These are phyloP conservation scores for Mylabris sibirica DNA, from an alignment of 2,888 invertebrate genomes.

Conservation along the genomic window DNA sequence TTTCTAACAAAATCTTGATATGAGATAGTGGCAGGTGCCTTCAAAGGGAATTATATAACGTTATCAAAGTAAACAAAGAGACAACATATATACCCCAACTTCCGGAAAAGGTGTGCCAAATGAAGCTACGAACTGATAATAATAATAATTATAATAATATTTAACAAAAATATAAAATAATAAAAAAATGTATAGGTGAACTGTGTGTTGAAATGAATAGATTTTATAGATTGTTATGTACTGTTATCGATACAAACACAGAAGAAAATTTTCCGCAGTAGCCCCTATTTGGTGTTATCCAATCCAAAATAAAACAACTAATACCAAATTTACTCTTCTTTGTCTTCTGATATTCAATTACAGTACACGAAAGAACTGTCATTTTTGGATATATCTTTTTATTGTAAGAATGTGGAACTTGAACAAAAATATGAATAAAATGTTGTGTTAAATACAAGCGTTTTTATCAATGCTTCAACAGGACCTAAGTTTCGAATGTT, in stretches of 20 bases:
- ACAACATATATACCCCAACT: slow-evolving; percentile 49
- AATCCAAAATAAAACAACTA: slow-evolving; percentile 35
- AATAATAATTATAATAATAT: slow-evolving; percentile 35
- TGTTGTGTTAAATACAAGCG: slow-evolving; percentile 51
- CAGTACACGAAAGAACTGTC: slow-evolving; percentile 45
- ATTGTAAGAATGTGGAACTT: slow-evolving; percentile 58
- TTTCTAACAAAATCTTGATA: slow-evolving; percentile 22
- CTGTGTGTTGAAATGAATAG: slow-evolving; percentile 55
- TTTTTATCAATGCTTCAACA: background rate
- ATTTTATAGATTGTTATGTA: slow-evolving; percentile 62
- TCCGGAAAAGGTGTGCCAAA: slow-evolving; percentile 59
- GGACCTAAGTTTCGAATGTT: too few species aligned
- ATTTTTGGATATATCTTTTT: slow-evolving; percentile 58
- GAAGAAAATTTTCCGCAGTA: slow-evolving; percentile 47
- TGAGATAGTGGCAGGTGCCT: slow-evolving; percentile 55
- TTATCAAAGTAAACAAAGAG: slow-evolving; percentile 32
- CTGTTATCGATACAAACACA: slow-evolving; percentile 45
- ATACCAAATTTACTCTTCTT: slow-evolving; percentile 45
- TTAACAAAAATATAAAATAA: slow-evolving; percentile 15
- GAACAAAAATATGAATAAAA: slow-evolving; percentile 53
- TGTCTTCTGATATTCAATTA: slow-evolving; percentile 44
- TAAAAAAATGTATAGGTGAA: slow-evolving; percentile 49
- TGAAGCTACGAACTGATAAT: slow-evolving; percentile 43
- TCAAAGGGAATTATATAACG: slow-evolving; percentile 47
- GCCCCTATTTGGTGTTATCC: slow-evolving; percentile 42